phyloP scores from a whole-genome alignment of 2,888 invertebrate genomes.

The Ectobius pallidus region DNA sequence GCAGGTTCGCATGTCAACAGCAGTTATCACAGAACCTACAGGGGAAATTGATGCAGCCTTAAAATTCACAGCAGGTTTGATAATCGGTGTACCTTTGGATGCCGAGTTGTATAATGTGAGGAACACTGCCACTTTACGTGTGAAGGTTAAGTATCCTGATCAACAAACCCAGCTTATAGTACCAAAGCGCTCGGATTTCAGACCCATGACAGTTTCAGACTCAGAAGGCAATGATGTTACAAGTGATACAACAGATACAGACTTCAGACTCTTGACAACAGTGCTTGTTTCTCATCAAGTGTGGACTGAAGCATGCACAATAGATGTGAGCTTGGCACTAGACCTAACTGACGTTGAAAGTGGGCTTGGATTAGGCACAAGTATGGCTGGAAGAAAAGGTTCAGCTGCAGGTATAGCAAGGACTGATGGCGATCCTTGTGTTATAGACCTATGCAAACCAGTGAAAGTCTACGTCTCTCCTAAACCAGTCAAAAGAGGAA shows the following conservation, averaged over 20 bases:
- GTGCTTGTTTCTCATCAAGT: slow-evolving; percentile 90
- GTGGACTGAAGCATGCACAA: slow-evolving; percentile 90
- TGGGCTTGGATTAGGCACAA: slow-evolving; percentile 41
- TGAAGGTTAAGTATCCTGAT: slow-evolving; percentile 92
- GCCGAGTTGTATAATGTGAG: slow-evolving; percentile 84
- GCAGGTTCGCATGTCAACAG: slow-evolving; percentile 82
- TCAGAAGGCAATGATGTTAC: slow-evolving; percentile 53
- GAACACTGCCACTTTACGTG: slow-evolving; percentile 73
- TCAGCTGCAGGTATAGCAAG: slow-evolving; percentile 17
- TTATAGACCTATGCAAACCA: slow-evolving; percentile 83
- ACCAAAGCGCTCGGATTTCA: slow-evolving; percentile 78
- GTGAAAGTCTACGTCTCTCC: slow-evolving; percentile 87
- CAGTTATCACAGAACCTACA: slow-evolving; percentile 82
- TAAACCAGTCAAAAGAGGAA: slow-evolving; percentile 84
- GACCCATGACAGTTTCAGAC: slow-evolving; percentile 62
- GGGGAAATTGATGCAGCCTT: slow-evolving; percentile 80
- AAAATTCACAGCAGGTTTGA: slow-evolving; percentile 91
- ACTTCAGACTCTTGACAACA: slow-evolving; percentile 78
- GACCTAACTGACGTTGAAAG: slow-evolving; percentile 68
- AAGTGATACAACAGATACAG: slow-evolving; percentile 52
- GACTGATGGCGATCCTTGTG: slow-evolving; percentile 60
- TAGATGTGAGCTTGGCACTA: slow-evolving; percentile 83
- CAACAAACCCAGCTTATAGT: slow-evolving; percentile 83
- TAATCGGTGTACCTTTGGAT: slow-evolving; percentile 85
- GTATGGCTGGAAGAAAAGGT: slow-evolving; percentile 4